Conservation (phyloP, 2,113 vertebrate species). For the Xerus inauris region DNA sequence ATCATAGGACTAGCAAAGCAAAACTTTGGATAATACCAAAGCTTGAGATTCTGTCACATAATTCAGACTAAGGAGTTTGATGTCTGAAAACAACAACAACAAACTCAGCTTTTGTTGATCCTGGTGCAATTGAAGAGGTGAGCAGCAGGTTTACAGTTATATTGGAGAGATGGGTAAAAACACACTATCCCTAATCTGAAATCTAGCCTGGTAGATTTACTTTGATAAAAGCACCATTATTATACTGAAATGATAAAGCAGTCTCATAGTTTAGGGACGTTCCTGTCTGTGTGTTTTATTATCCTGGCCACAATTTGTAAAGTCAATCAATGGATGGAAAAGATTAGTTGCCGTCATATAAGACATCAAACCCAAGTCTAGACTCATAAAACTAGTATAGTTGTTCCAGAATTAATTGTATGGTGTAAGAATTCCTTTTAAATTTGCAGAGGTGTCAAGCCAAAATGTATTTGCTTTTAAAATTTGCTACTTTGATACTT, state of each 20-base stretch:
- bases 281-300: not conserved
- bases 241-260: not conserved
- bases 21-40: not conserved
- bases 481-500: not conserved
- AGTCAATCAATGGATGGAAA: not conserved
- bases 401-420: not conserved
- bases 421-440: not conserved
- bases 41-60: not conserved
- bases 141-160: slow-evolving; percentile 3
- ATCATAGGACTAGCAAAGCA: not conserved
- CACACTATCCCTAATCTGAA: not conserved
- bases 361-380: not conserved
- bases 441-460: not conserved
- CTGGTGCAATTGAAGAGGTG: slow-evolving; percentile 12
- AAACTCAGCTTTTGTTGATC: not conserved
- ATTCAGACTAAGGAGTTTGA: not conserved
- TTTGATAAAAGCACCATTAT: not conserved
- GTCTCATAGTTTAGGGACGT: not conserved
- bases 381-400: not conserved
- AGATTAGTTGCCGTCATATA: not conserved
- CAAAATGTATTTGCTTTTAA: not conserved
- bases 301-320: not conserved
- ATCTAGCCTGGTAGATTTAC: not conserved
- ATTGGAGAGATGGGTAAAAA: not conserved
- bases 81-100: not conserved